Evolutionary conservation across 2,113 vertebrate species (phyloP).

Genomic region (Mobula hypostoma): DNA sequence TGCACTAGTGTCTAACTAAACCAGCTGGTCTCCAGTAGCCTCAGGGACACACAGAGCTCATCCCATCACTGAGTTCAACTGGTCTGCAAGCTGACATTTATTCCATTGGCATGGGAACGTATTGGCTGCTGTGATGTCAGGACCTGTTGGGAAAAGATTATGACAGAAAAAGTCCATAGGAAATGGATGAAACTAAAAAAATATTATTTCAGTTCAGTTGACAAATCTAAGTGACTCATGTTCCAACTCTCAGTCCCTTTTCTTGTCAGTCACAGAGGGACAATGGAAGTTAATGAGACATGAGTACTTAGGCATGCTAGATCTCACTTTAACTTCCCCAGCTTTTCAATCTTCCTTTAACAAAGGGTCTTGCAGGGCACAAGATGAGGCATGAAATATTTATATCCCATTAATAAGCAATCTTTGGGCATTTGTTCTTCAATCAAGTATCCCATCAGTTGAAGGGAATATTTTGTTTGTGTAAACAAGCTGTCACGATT

Average conservation of each 20-base stretch:
- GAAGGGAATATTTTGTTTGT: neutral
- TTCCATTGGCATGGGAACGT: too few relatives aligned
- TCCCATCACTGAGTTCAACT: too few relatives aligned
- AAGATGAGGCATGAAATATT: slow-evolving; percentile 5
- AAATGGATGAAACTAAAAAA: neutral
- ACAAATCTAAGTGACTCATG: neutral
- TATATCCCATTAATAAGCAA: slow-evolving; percentile 2
- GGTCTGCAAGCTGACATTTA: too few relatives aligned
- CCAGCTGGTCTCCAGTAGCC: too few relatives aligned
- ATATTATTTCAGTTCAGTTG: neutral
- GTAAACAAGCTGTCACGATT: neutral
- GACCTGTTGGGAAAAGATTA: too few relatives aligned
- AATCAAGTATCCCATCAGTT: neutral
- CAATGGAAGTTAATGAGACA: neutral
- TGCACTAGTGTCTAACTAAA: too few relatives aligned
- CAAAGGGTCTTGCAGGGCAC: neutral
- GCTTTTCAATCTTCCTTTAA: slow-evolving; percentile 20
- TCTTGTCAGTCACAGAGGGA: neutral
- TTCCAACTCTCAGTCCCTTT: neutral
- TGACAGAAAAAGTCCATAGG: too few relatives aligned
- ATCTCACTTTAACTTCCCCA: slow-evolving; percentile 13
- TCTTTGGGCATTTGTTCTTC: neutral
- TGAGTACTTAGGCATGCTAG: slow-evolving; percentile 1
- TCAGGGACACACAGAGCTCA: too few relatives aligned
- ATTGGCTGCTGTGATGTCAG: too few relatives aligned